These are phyloP conservation scores for Stigmatopora argus DNA, from an alignment of 2,113 vertebrate genomes.

Conservation along the genomic window DNA sequence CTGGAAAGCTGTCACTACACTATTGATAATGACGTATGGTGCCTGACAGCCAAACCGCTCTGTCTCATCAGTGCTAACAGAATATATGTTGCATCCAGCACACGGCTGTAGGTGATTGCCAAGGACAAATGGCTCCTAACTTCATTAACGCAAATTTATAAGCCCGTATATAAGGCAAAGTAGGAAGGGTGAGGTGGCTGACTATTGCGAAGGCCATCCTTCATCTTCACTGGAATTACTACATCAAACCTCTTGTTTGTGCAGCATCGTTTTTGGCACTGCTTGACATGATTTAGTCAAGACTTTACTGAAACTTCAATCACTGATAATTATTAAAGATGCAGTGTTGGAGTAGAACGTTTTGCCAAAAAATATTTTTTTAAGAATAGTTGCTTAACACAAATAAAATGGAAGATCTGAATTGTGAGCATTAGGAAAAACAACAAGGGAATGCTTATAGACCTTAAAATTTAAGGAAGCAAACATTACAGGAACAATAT, in stretches of 20 bases:
- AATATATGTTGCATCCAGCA: not conserved
- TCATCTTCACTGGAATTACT: slow-evolving; percentile 68
- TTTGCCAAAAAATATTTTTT: too few species aligned
- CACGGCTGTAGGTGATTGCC: slow-evolving; percentile 12
- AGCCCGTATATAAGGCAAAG: slow-evolving; percentile 24
- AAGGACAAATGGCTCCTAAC: slow-evolving; percentile 42
- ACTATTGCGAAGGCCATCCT: slow-evolving; percentile 72
- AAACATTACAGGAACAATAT: not conserved
- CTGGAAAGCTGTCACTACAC: not conserved
- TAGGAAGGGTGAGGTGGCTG: slow-evolving; percentile 22
- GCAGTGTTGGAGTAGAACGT: not conserved
- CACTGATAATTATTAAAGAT: too few species aligned
- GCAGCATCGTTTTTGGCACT: slow-evolving; percentile 58
- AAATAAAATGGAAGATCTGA: too few species aligned
- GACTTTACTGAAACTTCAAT: slow-evolving; percentile 22
- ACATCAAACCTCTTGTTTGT: slow-evolving; percentile 60
- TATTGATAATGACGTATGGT: not conserved
- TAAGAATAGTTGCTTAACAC: too few species aligned
- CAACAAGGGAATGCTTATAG: not conserved
- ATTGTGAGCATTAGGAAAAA: not conserved
- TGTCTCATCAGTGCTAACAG: not conserved
- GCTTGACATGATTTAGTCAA: slow-evolving; percentile 42
- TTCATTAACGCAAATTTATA: slow-evolving; percentile 20
- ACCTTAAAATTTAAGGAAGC: too few species aligned
- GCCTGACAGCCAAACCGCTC: slow-evolving; percentile 4